phyloP scores from a whole-genome alignment of 2,113 vertebrate genomes.

The Dascyllus trimaculatus region DNA sequence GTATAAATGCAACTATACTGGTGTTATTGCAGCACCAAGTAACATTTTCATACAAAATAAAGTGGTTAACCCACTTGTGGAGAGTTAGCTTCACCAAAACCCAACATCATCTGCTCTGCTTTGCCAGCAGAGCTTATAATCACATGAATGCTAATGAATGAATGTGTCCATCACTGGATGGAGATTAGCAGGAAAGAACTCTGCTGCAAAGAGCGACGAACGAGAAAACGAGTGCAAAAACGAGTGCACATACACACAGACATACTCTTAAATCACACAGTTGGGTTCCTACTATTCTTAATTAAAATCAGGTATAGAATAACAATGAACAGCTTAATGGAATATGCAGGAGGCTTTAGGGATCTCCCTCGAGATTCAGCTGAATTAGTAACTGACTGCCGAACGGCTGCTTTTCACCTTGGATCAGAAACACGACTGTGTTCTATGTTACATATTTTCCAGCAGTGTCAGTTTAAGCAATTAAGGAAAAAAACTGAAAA shows the following conservation, averaged over 20 bases:
- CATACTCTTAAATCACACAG: conserved; percentile 60
- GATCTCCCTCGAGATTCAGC: conserved; percentile 66
- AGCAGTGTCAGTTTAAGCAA: conserved; percentile 46
- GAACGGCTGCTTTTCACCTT: conserved; percentile 41
- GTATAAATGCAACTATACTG: not conserved
- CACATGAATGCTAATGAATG: conserved; percentile 63
- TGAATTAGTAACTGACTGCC: conserved; percentile 40
- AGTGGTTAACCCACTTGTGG: conserved; percentile 9
- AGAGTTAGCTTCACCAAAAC: conserved; percentile 26
- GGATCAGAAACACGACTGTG: conserved; percentile 38
- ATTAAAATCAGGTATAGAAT: conserved; percentile 80
- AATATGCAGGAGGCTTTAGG: conserved; percentile 72
- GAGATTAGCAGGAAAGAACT: conserved; percentile 40
- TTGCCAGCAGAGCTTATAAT: conserved; percentile 42
- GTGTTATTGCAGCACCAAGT: not conserved
- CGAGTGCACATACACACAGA: conserved; percentile 17
- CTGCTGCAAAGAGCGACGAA: conserved; percentile 31
- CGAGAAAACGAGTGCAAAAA: conserved; percentile 20
- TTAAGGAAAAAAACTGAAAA: conserved; percentile 6
- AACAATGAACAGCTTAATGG: conserved; percentile 75
- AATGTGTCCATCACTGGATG: conserved; percentile 52
- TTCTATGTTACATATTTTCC: conserved; percentile 31
- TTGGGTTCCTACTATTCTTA: conserved; percentile 61
- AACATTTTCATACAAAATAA: conserved; percentile 14
- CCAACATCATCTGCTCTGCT: conserved; percentile 32